phyloP scores from a whole-genome alignment of 92 coral and sea anemone species.

The Chrysogorgia sp. region DNA sequence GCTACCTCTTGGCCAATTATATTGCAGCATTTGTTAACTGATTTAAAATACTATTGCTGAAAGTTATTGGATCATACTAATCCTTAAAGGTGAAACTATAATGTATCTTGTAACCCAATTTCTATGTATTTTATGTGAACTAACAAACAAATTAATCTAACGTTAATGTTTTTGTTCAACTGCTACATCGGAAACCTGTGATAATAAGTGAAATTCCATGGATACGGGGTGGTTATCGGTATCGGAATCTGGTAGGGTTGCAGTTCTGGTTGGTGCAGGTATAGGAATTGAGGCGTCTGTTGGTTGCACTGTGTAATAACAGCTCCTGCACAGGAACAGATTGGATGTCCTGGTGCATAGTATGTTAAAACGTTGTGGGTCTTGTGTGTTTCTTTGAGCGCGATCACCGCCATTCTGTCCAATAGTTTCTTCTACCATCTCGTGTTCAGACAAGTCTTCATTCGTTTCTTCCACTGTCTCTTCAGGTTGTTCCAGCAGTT shows the following conservation, averaged over 20 bases:
- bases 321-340: conserved; percentile 10
- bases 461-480: background rate
- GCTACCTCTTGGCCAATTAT: no score
- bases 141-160: no score
- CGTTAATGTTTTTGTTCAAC: no score
- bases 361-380: conserved; percentile 39
- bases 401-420: background rate
- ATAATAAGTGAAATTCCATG: no score
- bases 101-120: no score
- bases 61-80: no score
- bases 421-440: background rate
- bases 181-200: no score
- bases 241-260: conserved; percentile 19
- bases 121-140: no score
- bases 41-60: no score
- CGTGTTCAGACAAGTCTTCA: background rate
- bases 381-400: conserved; percentile 37
- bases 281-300: background rate
- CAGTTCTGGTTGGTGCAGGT: background rate
- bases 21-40: no score
- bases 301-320: background rate
- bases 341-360: conserved; percentile 45
- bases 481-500: background rate
- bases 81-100: no score
- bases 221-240: no score